Percentiles rank a stretch among this genome's conserved stretches.
Evolutionary conservation across 2,797 vertebrate species (phyloP).

Genomic region (Stomatorhinus walkeri): DNA sequence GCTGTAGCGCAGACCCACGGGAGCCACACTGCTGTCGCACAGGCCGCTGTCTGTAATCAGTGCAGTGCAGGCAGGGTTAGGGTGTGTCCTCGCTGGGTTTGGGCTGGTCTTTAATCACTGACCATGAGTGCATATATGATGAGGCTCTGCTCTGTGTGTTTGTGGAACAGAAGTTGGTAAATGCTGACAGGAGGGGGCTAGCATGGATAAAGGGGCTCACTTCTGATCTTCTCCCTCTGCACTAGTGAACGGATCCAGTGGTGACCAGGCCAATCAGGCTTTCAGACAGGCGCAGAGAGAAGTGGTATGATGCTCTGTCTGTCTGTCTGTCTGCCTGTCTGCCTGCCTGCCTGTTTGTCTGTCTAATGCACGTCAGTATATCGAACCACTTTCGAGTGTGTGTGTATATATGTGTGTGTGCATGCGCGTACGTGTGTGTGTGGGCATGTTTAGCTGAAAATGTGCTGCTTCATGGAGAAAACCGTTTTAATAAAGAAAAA

Average conservation of each 20-base stretch:
- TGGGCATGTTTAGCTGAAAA: not conserved
- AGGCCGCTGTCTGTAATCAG: not conserved
- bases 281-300: conserved; percentile 62
- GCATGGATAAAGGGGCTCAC: conserved; percentile 21
- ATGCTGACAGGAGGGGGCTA: not conserved
- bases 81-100: not conserved
- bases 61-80: not conserved
- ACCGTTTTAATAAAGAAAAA: not conserved
- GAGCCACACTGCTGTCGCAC: not conserved
- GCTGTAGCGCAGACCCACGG: not conserved
- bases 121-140: not conserved
- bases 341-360: not conserved
- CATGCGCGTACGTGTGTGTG: not conserved
- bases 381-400: not conserved
- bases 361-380: not conserved
- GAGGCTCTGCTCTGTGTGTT: not conserved
- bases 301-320: conserved; percentile 50
- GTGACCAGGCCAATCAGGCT: conserved; percentile 47
- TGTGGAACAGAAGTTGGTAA: not conserved
- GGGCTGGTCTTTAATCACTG: not conserved
- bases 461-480: not conserved
- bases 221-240: conserved; percentile 26
- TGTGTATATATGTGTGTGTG: not conserved
- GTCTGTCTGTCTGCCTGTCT: not conserved
- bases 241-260: conserved; percentile 47